Evolutionary conservation across 2,888 invertebrate species (phyloP).

Genomic region (Seira ritae): DNA sequence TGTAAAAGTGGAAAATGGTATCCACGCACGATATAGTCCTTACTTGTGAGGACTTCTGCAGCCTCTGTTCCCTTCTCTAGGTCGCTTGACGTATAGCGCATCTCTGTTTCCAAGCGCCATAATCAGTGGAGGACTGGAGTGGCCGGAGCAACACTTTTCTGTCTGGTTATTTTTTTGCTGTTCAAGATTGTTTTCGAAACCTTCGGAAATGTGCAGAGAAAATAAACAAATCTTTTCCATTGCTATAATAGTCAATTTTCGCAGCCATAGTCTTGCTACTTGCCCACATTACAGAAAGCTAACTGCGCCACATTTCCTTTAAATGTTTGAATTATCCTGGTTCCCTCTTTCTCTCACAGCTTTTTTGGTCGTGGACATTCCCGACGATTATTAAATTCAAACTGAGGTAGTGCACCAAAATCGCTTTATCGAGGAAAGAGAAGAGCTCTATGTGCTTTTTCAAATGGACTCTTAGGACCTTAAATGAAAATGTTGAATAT

Average conservation of each 20-base stretch:
- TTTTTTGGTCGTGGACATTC: no score
- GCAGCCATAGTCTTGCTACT: no score
- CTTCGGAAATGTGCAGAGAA: background rate
- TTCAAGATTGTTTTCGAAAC: no score
- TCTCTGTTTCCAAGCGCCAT: background rate
- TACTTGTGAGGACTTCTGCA: background rate
- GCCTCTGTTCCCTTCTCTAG: background rate
- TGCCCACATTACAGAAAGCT: no score
- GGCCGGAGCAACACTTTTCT: no score
- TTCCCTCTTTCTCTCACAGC: no score
- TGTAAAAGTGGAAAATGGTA: slow-evolving; percentile 14
- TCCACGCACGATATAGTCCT: slow-evolving; percentile 3
- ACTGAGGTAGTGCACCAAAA: no score
- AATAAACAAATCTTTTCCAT: slow-evolving; percentile 10
- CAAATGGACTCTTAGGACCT: slow-evolving; percentile 14
- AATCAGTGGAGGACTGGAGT: background rate
- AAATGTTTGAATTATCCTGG: no score
- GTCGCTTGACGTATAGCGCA: background rate
- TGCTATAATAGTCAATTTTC: no score
- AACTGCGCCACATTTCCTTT: no score
- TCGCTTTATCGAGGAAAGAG: background rate
- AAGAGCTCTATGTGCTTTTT: background rate
- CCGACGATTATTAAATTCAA: no score
- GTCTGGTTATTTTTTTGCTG: no score
- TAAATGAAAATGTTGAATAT: background rate